Evolutionary conservation across 2,113 vertebrate genomes (phyloP).

Genomic region (Coturnix japonica): DNA sequence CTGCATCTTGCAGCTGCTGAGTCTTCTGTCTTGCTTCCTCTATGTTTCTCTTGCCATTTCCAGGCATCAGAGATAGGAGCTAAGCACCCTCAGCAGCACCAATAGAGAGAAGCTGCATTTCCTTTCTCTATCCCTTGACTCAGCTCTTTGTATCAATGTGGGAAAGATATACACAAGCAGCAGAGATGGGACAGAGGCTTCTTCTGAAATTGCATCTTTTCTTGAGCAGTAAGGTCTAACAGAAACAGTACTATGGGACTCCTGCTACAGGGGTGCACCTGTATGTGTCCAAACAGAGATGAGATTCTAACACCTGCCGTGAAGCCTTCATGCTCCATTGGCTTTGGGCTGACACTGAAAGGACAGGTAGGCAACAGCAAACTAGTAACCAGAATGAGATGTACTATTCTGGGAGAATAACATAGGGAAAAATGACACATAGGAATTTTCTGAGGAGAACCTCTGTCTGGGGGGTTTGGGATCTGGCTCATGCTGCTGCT

Average conservation of each 20-base stretch:
- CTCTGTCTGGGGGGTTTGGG: not conserved
- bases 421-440: accelerated
- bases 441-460: not conserved
- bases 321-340: not conserved
- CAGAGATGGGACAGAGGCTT: not conserved
- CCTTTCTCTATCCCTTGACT: accelerated
- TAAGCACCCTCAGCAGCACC: not conserved
- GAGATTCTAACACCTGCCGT: not conserved
- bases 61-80: accelerated
- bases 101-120: not conserved
- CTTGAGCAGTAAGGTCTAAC: not conserved
- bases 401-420: not conserved
- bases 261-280: not conserved
- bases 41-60: not conserved
- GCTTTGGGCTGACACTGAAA: not conserved
- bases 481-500: not conserved
- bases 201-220: accelerated
- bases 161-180: not conserved
- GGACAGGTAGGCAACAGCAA: not conserved
- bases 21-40: not conserved
- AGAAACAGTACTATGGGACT: not conserved
- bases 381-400: not conserved
- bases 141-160: not conserved
- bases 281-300: no score
- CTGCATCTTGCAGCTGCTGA: not conserved